These are phyloP conservation scores for Lumbricus terrestris DNA, from an alignment of 2,888 invertebrate species.

Conservation along the genomic window DNA sequence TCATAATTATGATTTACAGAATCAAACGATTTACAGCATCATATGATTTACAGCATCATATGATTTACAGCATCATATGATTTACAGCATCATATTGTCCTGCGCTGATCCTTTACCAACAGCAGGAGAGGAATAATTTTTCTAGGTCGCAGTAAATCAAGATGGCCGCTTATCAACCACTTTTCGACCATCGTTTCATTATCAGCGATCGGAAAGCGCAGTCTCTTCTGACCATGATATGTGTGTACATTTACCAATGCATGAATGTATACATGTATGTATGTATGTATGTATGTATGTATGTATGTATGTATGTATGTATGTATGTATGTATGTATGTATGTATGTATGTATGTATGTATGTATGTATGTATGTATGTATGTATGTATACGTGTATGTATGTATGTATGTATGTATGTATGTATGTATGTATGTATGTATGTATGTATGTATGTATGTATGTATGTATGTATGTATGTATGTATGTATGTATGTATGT, in stretches of 20 bases:
- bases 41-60: background rate
- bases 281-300: too few relatives aligned
- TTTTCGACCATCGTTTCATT: background rate
- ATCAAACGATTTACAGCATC: too few relatives aligned
- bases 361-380: too few relatives aligned
- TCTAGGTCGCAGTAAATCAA: background rate
- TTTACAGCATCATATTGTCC: background rate
- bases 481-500: background rate
- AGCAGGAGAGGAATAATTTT: too few relatives aligned
- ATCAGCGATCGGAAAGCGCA: background rate
- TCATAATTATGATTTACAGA: background rate
- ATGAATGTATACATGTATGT: too few relatives aligned
- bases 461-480: too few relatives aligned
- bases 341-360: too few relatives aligned
- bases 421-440: background rate
- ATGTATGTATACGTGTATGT: background rate
- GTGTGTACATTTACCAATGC: too few relatives aligned
- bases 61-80: background rate
- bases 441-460: background rate
- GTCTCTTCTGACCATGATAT: background rate
- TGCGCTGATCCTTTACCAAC: background rate
- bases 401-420: background rate
- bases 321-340: too few relatives aligned
- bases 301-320: background rate
- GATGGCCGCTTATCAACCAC: background rate